Percentiles rank a stretch among this genome's conserved stretches.
phyloP scores from a whole-genome alignment of 2,113 vertebrate genomes.

The Thamnaconus septentrionalis region DNA sequence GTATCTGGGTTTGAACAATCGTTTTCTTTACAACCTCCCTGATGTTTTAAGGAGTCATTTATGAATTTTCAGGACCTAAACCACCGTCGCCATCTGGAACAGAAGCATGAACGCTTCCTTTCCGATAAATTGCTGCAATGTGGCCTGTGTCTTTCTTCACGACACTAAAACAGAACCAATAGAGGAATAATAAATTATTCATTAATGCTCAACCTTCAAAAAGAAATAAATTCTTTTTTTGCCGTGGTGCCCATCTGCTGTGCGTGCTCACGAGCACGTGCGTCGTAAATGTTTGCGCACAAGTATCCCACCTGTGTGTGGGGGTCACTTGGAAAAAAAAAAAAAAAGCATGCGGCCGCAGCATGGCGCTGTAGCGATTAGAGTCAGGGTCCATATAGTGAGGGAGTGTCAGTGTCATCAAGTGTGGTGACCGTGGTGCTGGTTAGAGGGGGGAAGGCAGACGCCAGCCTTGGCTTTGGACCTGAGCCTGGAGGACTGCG shows the following conservation, averaged over 20 bases:
- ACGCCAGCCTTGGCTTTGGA: conserved; percentile 71
- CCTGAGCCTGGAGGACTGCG: conserved; percentile 67
- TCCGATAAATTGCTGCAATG: conserved; percentile 26
- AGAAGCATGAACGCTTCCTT: conserved; percentile 24
- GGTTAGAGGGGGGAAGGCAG: conserved; percentile 53
- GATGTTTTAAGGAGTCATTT: conserved; percentile 3
- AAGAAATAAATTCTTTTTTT: too few relatives aligned
- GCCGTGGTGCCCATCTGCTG: not conserved
- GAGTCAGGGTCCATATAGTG: conserved; percentile 35
- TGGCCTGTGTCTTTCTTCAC: conserved; percentile 30
- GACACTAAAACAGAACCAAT: conserved; percentile 16
- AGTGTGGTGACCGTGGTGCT: conserved; percentile 49
- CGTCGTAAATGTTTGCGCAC: conserved; percentile 19
- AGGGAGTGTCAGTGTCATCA: conserved; percentile 58
- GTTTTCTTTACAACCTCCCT: not conserved
- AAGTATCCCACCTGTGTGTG: conserved; percentile 41
- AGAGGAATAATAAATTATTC: conserved; percentile 52
- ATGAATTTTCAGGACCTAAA: conserved; percentile 33
- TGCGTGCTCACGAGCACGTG: conserved; percentile 31
- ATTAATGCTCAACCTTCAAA: conserved; percentile 12
- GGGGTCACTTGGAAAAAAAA: conserved; percentile 38
- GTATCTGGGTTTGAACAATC: too few relatives aligned
- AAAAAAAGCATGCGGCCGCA: not conserved
- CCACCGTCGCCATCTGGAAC: conserved; percentile 38
- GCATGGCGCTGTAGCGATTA: conserved; percentile 47